A percentile compares a stretch with the other conserved stretches of the same genome.
phyloP scores from a whole-genome alignment of 2,797 vertebrate species.

The Eleutherodactylus coqui region DNA sequence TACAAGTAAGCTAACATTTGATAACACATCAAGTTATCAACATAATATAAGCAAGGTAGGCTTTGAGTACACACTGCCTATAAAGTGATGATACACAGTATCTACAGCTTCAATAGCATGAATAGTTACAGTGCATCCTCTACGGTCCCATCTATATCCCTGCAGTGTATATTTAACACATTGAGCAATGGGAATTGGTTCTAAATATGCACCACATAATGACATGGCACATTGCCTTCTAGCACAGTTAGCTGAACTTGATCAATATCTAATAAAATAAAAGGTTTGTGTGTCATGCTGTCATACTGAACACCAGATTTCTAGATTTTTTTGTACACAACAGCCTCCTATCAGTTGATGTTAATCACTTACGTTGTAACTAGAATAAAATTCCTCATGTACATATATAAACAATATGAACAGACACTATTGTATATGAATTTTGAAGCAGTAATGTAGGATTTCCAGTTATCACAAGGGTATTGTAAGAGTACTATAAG shows the following conservation, averaged over 20 bases:
- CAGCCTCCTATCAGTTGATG: neutral
- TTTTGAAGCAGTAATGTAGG: neutral
- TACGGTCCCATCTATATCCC: neutral
- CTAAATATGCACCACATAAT: slow-evolving; percentile 16
- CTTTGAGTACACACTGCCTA: neutral
- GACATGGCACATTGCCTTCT: neutral
- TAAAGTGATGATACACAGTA: neutral
- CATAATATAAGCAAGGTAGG: neutral
- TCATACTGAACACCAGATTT: neutral
- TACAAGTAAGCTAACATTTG: neutral
- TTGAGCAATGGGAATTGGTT: neutral
- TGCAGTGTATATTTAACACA: neutral
- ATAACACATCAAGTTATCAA: neutral
- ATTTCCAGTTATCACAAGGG: too few species aligned
- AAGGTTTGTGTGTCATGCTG: neutral
- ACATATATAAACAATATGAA: neutral
- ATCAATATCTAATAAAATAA: slow-evolving; percentile 19
- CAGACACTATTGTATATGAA: too few species aligned
- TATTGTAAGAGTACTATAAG: too few species aligned
- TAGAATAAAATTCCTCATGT: neutral
- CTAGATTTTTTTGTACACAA: neutral
- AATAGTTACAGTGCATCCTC: neutral
- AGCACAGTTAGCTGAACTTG: slow-evolving; percentile 28
- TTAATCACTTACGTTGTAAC: neutral
- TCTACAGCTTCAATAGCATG: neutral